Conservation (phyloP, 2,888 invertebrate species). For the Diabrotica balteata region DNA sequence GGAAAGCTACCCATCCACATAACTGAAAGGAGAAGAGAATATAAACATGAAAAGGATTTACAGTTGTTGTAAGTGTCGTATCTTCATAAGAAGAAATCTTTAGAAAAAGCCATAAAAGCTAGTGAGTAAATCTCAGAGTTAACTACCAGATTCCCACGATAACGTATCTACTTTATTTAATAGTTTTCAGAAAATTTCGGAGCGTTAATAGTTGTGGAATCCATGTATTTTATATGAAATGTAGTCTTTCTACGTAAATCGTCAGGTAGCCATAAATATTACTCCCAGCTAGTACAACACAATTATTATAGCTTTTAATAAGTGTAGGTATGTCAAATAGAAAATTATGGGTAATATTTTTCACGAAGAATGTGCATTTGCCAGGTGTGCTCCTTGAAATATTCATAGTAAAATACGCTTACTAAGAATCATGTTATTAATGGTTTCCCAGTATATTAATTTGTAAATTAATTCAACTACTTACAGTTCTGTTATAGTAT, state of each 20-base stretch:
- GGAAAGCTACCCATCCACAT: too few relatives aligned
- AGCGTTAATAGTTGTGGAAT: constrained; percentile 1
- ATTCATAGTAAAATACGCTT: constrained; percentile 22
- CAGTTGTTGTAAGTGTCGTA: too few relatives aligned
- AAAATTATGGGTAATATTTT: constrained; percentile 18
- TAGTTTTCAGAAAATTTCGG: constrained; percentile 11
- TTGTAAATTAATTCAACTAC: constrained; percentile 27
- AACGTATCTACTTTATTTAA: neutral
- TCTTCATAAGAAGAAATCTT: too few relatives aligned
- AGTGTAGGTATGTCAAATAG: constrained; percentile 10
- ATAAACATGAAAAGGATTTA: too few relatives aligned
- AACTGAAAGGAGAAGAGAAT: too few relatives aligned
- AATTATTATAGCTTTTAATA: neutral
- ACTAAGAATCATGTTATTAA: constrained; percentile 28
- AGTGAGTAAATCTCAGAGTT: neutral
- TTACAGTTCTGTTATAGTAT: constrained; percentile 1
- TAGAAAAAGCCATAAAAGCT: neutral
- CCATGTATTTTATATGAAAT: constrained; percentile 5
- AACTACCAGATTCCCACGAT: too few relatives aligned
- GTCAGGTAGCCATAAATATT: constrained; percentile 1
- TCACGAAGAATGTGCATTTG: constrained; percentile 19
- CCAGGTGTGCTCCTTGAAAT: constrained; percentile 21
- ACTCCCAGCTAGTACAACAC: neutral
- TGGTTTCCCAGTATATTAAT: constrained; percentile 24
- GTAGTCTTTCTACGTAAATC: constrained; percentile 1